Conservation (phyloP, 2,113 vertebrate species). For the Aldabrachelys gigantea region DNA sequence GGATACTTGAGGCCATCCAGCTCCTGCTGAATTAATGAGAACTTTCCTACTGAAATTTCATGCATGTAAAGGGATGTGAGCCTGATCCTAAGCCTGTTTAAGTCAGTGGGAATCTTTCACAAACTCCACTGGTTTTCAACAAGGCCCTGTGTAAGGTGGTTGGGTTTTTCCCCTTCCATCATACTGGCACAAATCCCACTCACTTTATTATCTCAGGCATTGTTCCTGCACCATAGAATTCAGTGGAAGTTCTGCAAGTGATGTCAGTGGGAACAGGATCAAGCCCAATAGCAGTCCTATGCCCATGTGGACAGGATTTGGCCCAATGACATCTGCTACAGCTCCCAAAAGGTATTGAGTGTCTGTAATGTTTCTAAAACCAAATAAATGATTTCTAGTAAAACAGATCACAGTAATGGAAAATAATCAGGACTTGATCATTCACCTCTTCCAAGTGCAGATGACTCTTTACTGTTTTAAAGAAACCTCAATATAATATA, state of each 20-base stretch:
- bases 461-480: background rate
- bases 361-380: background rate
- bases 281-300: background rate
- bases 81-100: background rate
- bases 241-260: background rate
- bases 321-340: too few species aligned
- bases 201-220: background rate
- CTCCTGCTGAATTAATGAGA: background rate
- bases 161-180: background rate
- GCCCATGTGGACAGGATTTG: too few species aligned
- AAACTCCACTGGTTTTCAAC: background rate
- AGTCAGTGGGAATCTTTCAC: background rate
- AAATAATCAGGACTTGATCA: background rate
- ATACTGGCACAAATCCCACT: background rate
- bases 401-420: background rate
- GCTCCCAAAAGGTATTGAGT: background rate
- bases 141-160: background rate
- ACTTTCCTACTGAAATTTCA: background rate
- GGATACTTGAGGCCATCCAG: background rate
- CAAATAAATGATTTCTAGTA: background rate
- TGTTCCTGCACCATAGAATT: background rate
- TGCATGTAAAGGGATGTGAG: background rate
- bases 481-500: conserved; percentile 12
- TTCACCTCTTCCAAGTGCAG: background rate
- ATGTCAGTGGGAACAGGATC: background rate